A percentile compares a stretch with the other conserved stretches of the same genome.
Conservation (phyloP, 2,888 invertebrate genomes). For the Folsomia candida region DNA sequence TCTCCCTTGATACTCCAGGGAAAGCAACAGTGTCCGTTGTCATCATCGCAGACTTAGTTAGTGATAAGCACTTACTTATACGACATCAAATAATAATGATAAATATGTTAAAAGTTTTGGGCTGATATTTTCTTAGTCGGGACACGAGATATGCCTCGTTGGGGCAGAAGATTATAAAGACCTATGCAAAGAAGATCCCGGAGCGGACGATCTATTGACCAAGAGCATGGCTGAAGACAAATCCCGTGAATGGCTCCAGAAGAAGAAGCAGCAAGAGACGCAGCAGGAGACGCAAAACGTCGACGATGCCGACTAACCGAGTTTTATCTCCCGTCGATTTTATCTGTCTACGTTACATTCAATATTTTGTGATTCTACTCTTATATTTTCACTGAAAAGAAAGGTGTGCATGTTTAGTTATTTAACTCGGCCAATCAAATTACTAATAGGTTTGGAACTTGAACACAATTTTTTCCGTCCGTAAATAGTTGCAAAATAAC, state of each 20-base stretch:
- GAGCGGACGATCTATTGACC: slow-evolving; percentile 74
- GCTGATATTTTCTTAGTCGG: slow-evolving; percentile 63
- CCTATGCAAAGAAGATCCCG: slow-evolving; percentile 79
- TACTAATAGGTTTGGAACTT: too few relatives aligned
- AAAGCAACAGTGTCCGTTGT: slow-evolving; percentile 95
- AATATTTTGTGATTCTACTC: too few relatives aligned
- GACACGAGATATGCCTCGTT: slow-evolving; percentile 97
- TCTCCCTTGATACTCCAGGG: slow-evolving; percentile 93
- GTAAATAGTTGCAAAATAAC: too few relatives aligned
- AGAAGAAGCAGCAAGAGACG: too few relatives aligned
- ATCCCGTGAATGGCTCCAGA: slow-evolving; percentile 57
- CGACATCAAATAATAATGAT: not conserved
- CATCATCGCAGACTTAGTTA: slow-evolving; percentile 88
- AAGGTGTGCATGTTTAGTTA: too few relatives aligned
- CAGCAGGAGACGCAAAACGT: too few relatives aligned
- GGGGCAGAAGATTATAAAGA: slow-evolving; percentile 91
- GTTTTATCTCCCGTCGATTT: too few relatives aligned
- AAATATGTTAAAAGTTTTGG: slow-evolving; percentile 23
- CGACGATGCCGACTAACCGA: too few relatives aligned
- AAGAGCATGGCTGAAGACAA: slow-evolving; percentile 71
- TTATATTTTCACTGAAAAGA: too few relatives aligned
- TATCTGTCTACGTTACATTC: too few relatives aligned
- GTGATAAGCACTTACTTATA: slow-evolving; percentile 42
- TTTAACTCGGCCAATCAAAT: too few relatives aligned
- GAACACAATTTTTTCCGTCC: too few relatives aligned